Conservation (phyloP, 1,140 invertebrate species). For the Triops longicaudatus region DNA sequence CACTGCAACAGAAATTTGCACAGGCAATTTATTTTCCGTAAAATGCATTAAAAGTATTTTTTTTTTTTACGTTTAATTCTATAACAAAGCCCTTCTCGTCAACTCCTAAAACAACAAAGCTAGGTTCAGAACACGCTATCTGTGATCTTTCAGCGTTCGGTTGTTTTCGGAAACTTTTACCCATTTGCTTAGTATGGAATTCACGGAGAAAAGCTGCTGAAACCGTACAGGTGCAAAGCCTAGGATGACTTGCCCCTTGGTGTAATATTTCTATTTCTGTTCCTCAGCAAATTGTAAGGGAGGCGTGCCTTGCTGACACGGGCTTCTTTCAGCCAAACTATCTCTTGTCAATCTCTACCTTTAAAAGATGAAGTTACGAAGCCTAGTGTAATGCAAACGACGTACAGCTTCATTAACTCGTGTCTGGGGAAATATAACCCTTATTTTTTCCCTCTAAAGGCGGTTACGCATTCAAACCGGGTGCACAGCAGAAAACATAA, state of each 20-base stretch:
- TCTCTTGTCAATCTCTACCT: conserved; percentile 5
- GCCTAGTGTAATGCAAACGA: not conserved
- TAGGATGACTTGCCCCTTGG: not conserved
- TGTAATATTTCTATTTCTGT: not conserved
- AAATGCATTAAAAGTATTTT: no score
- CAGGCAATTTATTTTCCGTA: no score
- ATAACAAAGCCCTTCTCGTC: no score
- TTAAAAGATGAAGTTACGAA: not conserved
- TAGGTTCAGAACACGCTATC: no score
- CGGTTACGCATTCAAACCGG: no score
- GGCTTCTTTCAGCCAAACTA: not conserved
- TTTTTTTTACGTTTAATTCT: no score
- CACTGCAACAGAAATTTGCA: no score
- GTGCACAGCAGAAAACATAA: not conserved
- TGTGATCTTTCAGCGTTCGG: no score
- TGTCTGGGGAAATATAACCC: not conserved
- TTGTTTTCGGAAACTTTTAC: not conserved
- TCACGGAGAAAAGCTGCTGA: not conserved
- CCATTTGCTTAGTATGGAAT: not conserved
- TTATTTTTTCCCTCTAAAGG: not conserved
- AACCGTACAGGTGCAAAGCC: not conserved
- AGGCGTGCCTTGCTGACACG: conserved; percentile 4
- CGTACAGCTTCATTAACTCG: not conserved
- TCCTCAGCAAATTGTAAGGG: not conserved
- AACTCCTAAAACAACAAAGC: no score